Evolutionary conservation across 2,113 vertebrate species (phyloP), one percentile per base, ranked within the genome.

Genomic region (Brachyistius frenatus): DNA sequence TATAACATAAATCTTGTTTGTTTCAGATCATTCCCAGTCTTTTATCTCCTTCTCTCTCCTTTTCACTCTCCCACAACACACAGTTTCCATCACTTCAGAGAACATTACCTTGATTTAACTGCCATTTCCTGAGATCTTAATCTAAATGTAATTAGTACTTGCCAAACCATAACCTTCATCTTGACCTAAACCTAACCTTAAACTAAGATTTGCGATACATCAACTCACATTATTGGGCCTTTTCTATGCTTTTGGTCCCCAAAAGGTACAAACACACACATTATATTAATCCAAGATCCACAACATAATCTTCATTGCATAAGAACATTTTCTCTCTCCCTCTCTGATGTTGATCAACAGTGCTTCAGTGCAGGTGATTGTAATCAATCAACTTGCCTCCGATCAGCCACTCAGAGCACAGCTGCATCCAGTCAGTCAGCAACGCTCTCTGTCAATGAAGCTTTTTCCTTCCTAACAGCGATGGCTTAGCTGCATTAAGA

Each of bases 401-500:
- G 73, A 83, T 81, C 52, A 44, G 61, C n/a, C 63, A 33, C 46
- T 49, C 61, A 1, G 16, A 69, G 57, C 65, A 88, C 90, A 91
- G 85, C 88, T 93, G 90, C 72, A 81, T 83, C 47, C 57, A 91
- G 75, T 91, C 89, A 74, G 44, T 62, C 66, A 39, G 54, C 69
- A 72, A 66, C 76, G 70, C 30, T 83, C 72, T 67, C 41, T 66
- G 57, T 71, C 86, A 85, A 86, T 84, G 77, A 47, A 69, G 15
- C 73, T 46, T 31, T n/a, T 53, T 9, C 1, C 31, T 31, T 23
- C 64, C 47, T 69, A 47, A 55, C 30, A 84, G 46, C 53, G 35
- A 79, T 41, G 64, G 70, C 83, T 83, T 78, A 66, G 76, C 58
- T 88, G 60, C 84, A 83, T 82, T 57, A 70, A 67, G 52, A 68